phyloP scores from a whole-genome alignment of 1,140 invertebrate species.

The Elysia chlorotica region DNA sequence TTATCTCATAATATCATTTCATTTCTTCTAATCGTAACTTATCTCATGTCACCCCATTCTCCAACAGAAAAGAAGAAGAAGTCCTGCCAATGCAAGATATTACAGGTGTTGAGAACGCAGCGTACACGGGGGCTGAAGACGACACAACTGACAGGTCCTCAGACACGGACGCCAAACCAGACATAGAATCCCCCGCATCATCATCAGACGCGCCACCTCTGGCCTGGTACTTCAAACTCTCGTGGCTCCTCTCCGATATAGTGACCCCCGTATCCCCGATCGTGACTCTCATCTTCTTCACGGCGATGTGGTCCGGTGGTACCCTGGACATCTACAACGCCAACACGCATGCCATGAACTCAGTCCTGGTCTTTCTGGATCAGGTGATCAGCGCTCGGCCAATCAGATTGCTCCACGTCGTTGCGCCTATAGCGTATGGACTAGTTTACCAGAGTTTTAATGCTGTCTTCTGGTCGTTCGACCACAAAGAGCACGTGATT shows the following conservation, averaged over 20 bases:
- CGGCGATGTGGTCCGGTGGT: constrained; percentile 23
- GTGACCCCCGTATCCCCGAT: constrained; percentile 29
- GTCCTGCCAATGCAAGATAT: no score
- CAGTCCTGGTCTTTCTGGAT: constrained; percentile 39
- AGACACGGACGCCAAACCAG: no score
- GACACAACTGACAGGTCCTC: no score
- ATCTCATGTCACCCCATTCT: no score
- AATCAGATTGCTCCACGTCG: constrained; percentile 40
- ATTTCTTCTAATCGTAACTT: no score
- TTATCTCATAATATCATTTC: no score
- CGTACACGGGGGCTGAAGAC: no score
- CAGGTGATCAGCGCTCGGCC: constrained; percentile 33
- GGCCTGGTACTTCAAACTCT: constrained; percentile 35
- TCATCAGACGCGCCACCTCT: no score
- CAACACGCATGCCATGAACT: constrained; percentile 44
- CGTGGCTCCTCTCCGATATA: constrained; percentile 39
- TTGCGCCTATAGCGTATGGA: constrained; percentile 39
- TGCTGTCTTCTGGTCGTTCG: constrained; percentile 40
- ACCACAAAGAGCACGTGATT: constrained; percentile 36
- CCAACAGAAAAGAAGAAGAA: no score
- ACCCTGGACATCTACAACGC: constrained; percentile 18
- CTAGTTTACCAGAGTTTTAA: constrained; percentile 39
- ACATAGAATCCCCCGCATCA: no score
- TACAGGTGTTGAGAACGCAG: no score
- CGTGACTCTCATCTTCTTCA: constrained; percentile 44